phyloP scores from a whole-genome alignment of 2,888 invertebrate genomes.

The Nebria salina region DNA sequence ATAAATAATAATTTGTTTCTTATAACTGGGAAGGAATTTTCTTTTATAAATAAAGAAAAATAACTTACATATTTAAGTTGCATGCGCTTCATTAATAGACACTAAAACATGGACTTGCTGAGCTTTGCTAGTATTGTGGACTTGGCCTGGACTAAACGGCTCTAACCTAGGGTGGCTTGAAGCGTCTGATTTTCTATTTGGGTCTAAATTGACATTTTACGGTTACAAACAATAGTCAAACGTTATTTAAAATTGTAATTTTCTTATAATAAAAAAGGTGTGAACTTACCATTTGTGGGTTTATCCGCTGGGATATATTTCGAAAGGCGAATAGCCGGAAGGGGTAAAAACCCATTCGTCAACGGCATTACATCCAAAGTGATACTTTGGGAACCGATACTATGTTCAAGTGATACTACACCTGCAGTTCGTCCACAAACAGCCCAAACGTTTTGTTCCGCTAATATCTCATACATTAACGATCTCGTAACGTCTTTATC shows the following conservation, averaged over 20 bases:
- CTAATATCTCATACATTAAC: conserved; percentile 93
- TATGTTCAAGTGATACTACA: conserved; percentile 63
- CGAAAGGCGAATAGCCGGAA: conserved; percentile 87
- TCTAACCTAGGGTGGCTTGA: conserved; percentile 81
- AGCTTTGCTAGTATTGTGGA: conserved; percentile 92
- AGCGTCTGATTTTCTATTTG: conserved; percentile 56
- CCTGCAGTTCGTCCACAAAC: conserved; percentile 91
- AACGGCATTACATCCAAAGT: conserved; percentile 92
- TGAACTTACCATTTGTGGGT: conserved; percentile 24
- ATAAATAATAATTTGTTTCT: not conserved
- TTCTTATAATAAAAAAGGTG: not conserved
- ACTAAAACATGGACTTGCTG: conserved; percentile 89
- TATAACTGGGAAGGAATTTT: not conserved
- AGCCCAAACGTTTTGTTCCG: conserved; percentile 94
- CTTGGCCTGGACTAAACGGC: conserved; percentile 90
- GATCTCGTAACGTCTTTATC: conserved; percentile 62
- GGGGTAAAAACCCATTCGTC: conserved; percentile 87
- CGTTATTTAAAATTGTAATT: no score
- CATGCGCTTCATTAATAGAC: conserved; percentile 52
- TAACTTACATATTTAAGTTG: not conserved
- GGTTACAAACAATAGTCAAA: not conserved
- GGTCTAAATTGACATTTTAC: conserved; percentile 17
- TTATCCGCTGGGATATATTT: conserved; percentile 86
- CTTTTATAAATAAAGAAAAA: not conserved
- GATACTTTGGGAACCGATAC: conserved; percentile 73